phyloP scores from a whole-genome alignment of 2,113 vertebrate genomes.

The Leiothrix lutea region DNA sequence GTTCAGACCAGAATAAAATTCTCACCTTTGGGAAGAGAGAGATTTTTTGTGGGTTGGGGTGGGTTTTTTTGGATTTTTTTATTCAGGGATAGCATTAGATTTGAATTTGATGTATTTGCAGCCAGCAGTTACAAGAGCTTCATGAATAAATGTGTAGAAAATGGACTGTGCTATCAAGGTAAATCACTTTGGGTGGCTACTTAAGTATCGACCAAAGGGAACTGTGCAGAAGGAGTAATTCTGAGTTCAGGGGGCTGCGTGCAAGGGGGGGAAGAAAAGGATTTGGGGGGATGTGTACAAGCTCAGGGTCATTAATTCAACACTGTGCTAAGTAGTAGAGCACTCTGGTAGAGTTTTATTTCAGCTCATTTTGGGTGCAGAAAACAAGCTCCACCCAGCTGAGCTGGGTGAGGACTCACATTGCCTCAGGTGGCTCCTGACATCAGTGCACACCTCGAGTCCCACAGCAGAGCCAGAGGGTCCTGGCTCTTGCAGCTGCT shows the following conservation, averaged over 20 bases:
- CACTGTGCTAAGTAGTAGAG: background rate
- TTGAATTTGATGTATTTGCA: constrained; percentile 54
- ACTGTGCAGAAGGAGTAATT: background rate
- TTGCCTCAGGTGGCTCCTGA: background rate
- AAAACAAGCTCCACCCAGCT: background rate
- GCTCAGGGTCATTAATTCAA: background rate
- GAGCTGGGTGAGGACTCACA: background rate
- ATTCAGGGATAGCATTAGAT: background rate
- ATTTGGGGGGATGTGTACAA: background rate
- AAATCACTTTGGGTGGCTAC: constrained; percentile 42
- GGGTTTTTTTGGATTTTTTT: background rate
- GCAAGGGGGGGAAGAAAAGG: background rate
- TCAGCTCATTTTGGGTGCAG: background rate
- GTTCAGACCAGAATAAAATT: background rate
- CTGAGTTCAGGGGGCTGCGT: background rate
- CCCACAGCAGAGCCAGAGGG: background rate
- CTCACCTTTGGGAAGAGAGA: background rate
- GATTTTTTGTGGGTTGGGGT: background rate
- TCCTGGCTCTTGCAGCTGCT: background rate
- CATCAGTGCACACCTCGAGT: rapidly evolving
- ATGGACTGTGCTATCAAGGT: constrained; percentile 40
- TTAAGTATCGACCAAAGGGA: constrained; percentile 7
- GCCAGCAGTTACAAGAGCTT: constrained; percentile 16
- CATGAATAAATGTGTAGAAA: constrained; percentile 55
- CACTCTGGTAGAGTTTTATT: background rate